Evolutionary conservation across 2,113 vertebrate species (phyloP), one percentile per base, ranked within the genome.

Genomic region (Casuarius casuarius): DNA sequence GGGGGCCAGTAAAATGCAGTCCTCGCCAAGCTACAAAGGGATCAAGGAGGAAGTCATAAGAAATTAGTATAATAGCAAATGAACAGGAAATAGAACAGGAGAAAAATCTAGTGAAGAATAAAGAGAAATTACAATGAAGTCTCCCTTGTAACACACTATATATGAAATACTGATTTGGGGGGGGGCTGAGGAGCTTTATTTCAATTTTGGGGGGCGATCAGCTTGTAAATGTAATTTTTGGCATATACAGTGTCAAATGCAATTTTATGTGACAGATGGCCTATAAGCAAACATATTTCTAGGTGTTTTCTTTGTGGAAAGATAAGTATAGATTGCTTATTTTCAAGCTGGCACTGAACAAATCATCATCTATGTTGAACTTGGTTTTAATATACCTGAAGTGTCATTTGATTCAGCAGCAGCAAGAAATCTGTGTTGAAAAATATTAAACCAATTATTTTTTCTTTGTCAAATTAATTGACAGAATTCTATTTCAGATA

Each of bases 371-470:
- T 38, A 56, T 78, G n/a, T 96, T 95, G 94, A 97, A 87, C 5
- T 87, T 16, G 31, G 42, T 90, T 95, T 97, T 94, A 96, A 87
- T 74, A 95, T 96, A 97, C 93, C 35, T 65, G 58, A 58, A 77
- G 22, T 73, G 35, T 85, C 92, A 85, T 91, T 88, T 92, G 74
- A 75, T 31, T 86, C 46, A 77, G 83, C 74, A 76, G 17, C 88
- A 91, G 66, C 44, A 91, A 96, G 86, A 97, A 92, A 22, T 56
- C 42, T 85, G 13, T 74, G 14, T 71, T 68, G 78, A 91, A 95
- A 97, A 93, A 22, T 35, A 95, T 89, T 95, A 95, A 95, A 66
- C 22, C 76, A 89, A 96, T 94, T 97, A 46, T 85, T 97, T 96
- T 59, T 92, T 94, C 56, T 93, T 92, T 96, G 80, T 91, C 78